Evolutionary conservation across 2,888 invertebrate genomes (phyloP), one percentile per base, ranked within the genome.

Genomic region (Thymelicus lineola): DNA sequence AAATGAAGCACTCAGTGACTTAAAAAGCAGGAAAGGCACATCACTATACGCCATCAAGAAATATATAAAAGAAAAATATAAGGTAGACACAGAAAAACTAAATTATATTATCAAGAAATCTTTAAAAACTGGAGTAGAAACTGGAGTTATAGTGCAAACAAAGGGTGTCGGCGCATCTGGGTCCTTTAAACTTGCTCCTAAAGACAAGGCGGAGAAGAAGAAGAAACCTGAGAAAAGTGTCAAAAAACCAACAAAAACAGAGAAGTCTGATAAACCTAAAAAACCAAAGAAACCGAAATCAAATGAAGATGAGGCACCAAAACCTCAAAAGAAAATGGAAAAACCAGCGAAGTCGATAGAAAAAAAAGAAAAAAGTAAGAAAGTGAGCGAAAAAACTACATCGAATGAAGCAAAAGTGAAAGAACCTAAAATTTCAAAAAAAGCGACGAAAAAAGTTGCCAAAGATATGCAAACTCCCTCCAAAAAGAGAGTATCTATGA

Each of bases 31-130:
- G 48, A 93, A 92, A 77, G 93, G 93, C 0, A 86, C 87, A 0
- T 93, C 93, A 0, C 53, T 91, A 0, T 80, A 90, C 50, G 93
- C 93, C 0, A 88, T 93, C 1, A 93, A 92, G 73, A 92, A 91
- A 48, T 86, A 84, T 42, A 77, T 93, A 6, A 78, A 80, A 1
- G 86, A 84, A 17, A 89, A 83, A 66, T 87, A 83, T 68, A 72
- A 80, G 0, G 84, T 88, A 0, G 82, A 93, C 53, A 81, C 82
- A 0, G 84, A 86, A 0, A 91, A 86, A 78, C 74, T 83, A 0
- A 88, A 86, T 7, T 82, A 84, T 70, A 69, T 86, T 0, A 89
- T 93, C 2, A 93, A 91, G 66, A 91, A 88, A 72, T 74, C 79
- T 0, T 76, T 93, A 0, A 92, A 89, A 75, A 74, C 72, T 0